Evolutionary conservation across 2,113 vertebrate genomes (phyloP).

Genomic region (Carassius auratus): DNA sequence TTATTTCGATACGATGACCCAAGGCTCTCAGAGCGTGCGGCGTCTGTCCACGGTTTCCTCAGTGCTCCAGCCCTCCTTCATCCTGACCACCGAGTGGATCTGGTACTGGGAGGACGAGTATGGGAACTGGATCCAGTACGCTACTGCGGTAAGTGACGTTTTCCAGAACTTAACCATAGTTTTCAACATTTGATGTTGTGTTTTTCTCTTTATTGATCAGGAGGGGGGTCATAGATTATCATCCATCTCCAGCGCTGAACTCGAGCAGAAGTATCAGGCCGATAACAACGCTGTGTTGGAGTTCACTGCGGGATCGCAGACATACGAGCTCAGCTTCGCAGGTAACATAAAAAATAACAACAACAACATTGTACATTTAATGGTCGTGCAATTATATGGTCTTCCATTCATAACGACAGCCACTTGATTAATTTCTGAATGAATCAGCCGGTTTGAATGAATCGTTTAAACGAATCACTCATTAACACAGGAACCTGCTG

Average conservation of each 20-base stretch:
- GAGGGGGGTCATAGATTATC: slow-evolving; percentile 36
- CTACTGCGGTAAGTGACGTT: slow-evolving; percentile 63
- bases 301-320: slow-evolving; percentile 68
- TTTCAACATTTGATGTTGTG: neutral
- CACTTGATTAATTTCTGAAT: too few species aligned
- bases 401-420: too few species aligned
- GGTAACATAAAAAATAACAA: neutral
- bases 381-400: too few species aligned
- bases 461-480: neutral
- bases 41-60: slow-evolving; percentile 71
- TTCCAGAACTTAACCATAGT: neutral
- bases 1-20: slow-evolving; percentile 72
- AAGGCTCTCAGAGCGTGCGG: slow-evolving; percentile 34
- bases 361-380: neutral
- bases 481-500: neutral
- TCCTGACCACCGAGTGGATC: slow-evolving; percentile 73
- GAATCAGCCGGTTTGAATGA: too few species aligned
- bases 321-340: slow-evolving; percentile 67
- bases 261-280: slow-evolving; percentile 69
- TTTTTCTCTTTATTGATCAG: slow-evolving; percentile 53
- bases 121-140: slow-evolving; percentile 68
- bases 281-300: slow-evolving; percentile 63
- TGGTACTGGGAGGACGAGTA: slow-evolving; percentile 77
- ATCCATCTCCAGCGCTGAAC: slow-evolving; percentile 59
- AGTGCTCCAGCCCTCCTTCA: slow-evolving; percentile 57